Evolutionary conservation across 2,888 invertebrate species (phyloP), one percentile per base, ranked within the genome.

Genomic region (Tipula vernalis): DNA sequence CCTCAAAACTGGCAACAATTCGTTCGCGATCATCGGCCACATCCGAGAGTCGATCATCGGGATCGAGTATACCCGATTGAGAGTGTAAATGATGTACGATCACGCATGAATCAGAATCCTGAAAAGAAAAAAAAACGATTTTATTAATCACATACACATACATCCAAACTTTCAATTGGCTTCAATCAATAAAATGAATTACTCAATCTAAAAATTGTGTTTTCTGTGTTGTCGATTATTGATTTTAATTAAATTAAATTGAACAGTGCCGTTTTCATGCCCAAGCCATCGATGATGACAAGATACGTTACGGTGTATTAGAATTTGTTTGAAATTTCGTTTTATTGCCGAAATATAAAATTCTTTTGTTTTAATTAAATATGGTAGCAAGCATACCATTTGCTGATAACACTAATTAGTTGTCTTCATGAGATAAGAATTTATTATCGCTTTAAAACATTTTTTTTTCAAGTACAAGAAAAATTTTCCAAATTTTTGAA

Each of bases 1-100:
- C 95, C 88, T 95, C 95, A 90, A 96, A 96, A 90, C 96, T 96
- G 4, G 97, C 98, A 86, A 97, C 94, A 89, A 97, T 96, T 91
- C 98, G 98, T 92, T 99, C 98, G 86, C 98, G 94, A 92, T 99
- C 98, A 91, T 99, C 99, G 15, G 97, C 98, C 84, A 99, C 99
- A 92, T 98, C 99, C 89, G 95, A 95, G 87, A 99, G 94, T 89
- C 95, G 95, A 92, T 99, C 99, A 92, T 99, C 99, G 3, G 98
- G 98, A 92, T 99, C 99, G 88, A 99, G 93, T 90, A 99, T 97
- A 86, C 97, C 98, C 83, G 96, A 96, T 90, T 96, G 95, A 88
- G 98, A 97, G 90, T 98, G 97, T 87, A 99, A 92, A 89, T 97
- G 98, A 91, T 96, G 96, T 87, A 99, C 98, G 6, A 95, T 95